Evolutionary conservation across 2,888 invertebrate genomes (phyloP), one percentile per base, ranked within the genome.

Genomic region (Panorpa germanica): DNA sequence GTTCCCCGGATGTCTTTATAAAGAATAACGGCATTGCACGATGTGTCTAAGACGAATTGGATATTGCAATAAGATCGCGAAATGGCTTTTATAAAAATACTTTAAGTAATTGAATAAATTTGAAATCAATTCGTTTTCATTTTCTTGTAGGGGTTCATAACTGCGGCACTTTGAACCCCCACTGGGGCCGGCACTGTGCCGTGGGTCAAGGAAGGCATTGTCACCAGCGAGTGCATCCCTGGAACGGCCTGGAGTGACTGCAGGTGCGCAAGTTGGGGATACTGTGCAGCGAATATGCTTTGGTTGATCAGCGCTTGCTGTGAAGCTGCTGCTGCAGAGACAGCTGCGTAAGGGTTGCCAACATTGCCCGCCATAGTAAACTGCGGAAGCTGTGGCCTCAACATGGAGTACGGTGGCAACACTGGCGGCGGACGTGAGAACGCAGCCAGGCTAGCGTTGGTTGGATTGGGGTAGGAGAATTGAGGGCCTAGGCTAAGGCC

Each of bases 121-220:
- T 15, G 29, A 31, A 37, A 46, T 62, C 75, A 77, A 50, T 75
- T 81, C 45, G 83, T 83, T 63, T 83, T 83, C 72, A 83, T 75
- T 61, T 83, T 83, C 60, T 85, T 85, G 59, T 80, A 83, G 34
- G 85, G 85, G 52, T 82, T 82, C 50, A 78, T 63, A 13, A 69
- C 67, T 35, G 65, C 62, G 39, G 53, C 49, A 37, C 45, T 51
- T 21, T 29, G 33, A 8, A 26, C 6, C 3, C 28, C 21, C 3
- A 19, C 24, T 27, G 35, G 32, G 27, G 37, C 30, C n/a, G 39
- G n/a, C 16, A 18, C 10, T 22, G 5, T 20, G 17, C 14, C 11
- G 22, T 18, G 19, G 8, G 31, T 13, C 7, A 15, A 21, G 4
- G 31, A 26, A 7, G 31, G 25, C 4, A 22, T 17, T n/a, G 31